These are phyloP conservation scores for Pogonocichla stellata DNA, from an alignment of 2,113 vertebrate genomes.

Conservation along the genomic window DNA sequence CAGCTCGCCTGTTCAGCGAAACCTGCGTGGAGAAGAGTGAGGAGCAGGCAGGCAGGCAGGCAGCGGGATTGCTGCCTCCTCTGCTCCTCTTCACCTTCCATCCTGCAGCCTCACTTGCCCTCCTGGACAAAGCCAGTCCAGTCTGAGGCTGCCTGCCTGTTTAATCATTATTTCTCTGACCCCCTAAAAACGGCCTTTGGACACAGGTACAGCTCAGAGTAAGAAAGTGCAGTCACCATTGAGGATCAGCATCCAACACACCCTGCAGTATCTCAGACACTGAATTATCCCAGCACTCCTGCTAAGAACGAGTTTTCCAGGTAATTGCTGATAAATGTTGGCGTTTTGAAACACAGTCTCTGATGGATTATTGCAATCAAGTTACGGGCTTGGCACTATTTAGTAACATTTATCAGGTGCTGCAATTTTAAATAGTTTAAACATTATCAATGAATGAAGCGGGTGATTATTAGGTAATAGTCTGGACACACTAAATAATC, in stretches of 20 bases:
- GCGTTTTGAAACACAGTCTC: background rate
- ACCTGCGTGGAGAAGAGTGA: background rate
- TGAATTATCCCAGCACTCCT: background rate
- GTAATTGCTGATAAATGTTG: background rate
- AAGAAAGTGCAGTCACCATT: background rate
- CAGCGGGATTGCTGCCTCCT: background rate
- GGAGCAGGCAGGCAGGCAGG: constrained; percentile 24
- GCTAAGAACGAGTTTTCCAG: background rate
- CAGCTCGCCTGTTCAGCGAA: background rate
- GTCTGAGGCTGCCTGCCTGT: background rate
- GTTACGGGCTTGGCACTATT: background rate
- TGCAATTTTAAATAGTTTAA: background rate
- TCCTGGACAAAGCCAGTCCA: background rate
- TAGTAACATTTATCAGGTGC: background rate
- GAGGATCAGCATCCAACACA: background rate
- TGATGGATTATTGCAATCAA: background rate
- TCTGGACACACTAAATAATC: background rate
- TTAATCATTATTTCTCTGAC: background rate
- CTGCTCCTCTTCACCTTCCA: background rate
- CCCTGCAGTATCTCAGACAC: background rate
- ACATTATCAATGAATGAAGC: background rate
- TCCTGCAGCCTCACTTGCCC: background rate
- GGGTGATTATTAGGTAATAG: background rate
- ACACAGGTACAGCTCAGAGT: background rate
- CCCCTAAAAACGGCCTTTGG: background rate